phyloP scores from a whole-genome alignment of 92 coral and sea anemone genomes.

The Siderastrea siderea region DNA sequence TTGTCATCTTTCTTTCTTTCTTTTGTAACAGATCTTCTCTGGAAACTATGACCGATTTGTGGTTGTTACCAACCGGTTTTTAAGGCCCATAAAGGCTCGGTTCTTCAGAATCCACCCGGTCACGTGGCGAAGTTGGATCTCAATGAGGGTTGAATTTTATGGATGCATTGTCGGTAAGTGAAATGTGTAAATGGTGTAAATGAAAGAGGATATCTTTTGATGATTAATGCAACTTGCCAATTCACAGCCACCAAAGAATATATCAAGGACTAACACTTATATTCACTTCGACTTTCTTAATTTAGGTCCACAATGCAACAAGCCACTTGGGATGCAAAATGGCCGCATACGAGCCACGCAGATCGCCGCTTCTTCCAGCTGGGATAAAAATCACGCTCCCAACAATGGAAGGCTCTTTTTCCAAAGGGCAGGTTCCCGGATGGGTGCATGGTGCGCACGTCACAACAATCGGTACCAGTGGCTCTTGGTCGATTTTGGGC shows the following conservation, averaged over 20 bases:
- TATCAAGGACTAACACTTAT: not conserved
- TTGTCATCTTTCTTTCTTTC: not conserved
- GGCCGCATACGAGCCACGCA: conserved; percentile 63
- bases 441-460: conserved; percentile 90
- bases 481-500: conserved; percentile 77
- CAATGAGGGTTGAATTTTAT: conserved; percentile 87
- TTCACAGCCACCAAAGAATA: not conserved
- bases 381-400: conserved; percentile 69
- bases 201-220: not conserved
- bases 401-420: conserved; percentile 75
- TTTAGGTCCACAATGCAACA: conserved; percentile 76
- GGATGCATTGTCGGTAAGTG: conserved; percentile 76
- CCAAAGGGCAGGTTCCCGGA: conserved; percentile 54
- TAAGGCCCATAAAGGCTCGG: conserved; percentile 69
- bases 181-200: not conserved
- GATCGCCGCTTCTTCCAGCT: conserved; percentile 70
- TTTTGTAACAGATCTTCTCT: conserved; percentile 56
- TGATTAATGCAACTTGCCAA: not conserved
- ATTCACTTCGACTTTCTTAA: not conserved
- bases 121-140: conserved; percentile 84
- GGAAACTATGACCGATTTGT: conserved; percentile 86
- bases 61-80: conserved; percentile 69
- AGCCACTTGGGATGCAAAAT: conserved; percentile 81
- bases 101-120: conserved; percentile 81
- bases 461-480: conserved; percentile 79